phyloP scores from a whole-genome alignment of 2,888 invertebrate species.

The Syritta pipiens region DNA sequence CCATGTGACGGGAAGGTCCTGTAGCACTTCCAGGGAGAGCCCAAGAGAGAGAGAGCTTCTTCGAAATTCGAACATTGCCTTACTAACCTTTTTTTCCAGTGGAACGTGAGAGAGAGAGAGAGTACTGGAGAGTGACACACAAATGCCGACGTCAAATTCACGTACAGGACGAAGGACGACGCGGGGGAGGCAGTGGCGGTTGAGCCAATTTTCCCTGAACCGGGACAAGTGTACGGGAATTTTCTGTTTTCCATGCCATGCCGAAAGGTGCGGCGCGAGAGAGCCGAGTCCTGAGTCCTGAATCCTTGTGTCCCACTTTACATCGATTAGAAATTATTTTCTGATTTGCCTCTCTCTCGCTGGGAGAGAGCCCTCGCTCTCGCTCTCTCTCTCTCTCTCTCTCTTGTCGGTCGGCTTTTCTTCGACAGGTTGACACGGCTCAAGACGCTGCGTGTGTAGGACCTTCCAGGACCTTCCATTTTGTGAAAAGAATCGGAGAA shows the following conservation, averaged over 20 bases:
- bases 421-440: conserved; percentile 57
- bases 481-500: conserved; percentile 40
- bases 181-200: neutral
- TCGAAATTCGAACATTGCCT: no score
- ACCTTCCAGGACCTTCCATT: conserved; percentile 34
- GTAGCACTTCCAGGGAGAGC: neutral
- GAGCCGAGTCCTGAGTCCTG: neutral
- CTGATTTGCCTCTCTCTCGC: conserved; percentile 16
- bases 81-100: no score
- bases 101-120: conserved; percentile 1
- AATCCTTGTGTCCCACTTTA: conserved; percentile 53
- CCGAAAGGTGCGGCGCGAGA: conserved; percentile 22
- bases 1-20: no score
- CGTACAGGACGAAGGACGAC: conserved; percentile 10
- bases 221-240: conserved; percentile 47
- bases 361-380: conserved; percentile 12
- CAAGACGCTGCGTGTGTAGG: conserved; percentile 20
- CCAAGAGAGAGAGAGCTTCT: neutral
- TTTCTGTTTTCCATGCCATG: conserved; percentile 34
- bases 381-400: neutral
- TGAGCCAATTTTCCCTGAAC: conserved; percentile 44
- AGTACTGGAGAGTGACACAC: no score
- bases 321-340: conserved; percentile 48
- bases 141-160: conserved; percentile 55
- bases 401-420: conserved; percentile 13